Evolutionary conservation across 2,113 vertebrate genomes (phyloP).

Genomic region (Conger conger): DNA sequence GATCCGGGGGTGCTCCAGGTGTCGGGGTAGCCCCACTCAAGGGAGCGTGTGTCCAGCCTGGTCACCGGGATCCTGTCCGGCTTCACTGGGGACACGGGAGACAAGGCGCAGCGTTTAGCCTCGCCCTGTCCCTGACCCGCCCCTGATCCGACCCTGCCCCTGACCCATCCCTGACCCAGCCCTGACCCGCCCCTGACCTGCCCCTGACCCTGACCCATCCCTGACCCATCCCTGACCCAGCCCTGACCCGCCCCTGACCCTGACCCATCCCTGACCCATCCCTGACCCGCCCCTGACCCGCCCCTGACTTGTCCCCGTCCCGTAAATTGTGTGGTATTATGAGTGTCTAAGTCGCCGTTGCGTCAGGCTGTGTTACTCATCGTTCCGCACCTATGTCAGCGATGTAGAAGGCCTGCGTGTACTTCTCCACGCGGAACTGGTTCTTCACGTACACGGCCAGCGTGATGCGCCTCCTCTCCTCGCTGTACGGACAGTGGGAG

Average conservation of each 20-base stretch:
- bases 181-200: too few relatives aligned
- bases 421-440: constrained; percentile 36
- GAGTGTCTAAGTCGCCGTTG: neutral
- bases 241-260: too few relatives aligned
- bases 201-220: too few relatives aligned
- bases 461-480: constrained; percentile 41
- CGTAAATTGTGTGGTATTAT: neutral
- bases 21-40: constrained; percentile 22
- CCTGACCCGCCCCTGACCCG: too few relatives aligned
- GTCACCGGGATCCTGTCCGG: constrained; percentile 9
- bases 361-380: neutral
- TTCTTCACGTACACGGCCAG: constrained; percentile 39
- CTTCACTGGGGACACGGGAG: constrained; percentile 19
- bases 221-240: too few relatives aligned
- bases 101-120: neutral
- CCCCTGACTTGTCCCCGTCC: too few relatives aligned
- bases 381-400: constrained; percentile 40
- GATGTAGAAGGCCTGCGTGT: constrained; percentile 38
- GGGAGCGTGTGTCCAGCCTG: neutral
- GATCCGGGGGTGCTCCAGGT: constrained; percentile 16
- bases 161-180: too few relatives aligned
- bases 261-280: too few relatives aligned
- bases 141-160: too few relatives aligned
- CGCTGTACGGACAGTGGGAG: constrained; percentile 39
- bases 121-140: too few relatives aligned